Percentiles rank a stretch among this genome's conserved stretches.
Evolutionary conservation across 2,113 vertebrate species (phyloP).

Genomic region (Ptilonorhynchus violaceus): DNA sequence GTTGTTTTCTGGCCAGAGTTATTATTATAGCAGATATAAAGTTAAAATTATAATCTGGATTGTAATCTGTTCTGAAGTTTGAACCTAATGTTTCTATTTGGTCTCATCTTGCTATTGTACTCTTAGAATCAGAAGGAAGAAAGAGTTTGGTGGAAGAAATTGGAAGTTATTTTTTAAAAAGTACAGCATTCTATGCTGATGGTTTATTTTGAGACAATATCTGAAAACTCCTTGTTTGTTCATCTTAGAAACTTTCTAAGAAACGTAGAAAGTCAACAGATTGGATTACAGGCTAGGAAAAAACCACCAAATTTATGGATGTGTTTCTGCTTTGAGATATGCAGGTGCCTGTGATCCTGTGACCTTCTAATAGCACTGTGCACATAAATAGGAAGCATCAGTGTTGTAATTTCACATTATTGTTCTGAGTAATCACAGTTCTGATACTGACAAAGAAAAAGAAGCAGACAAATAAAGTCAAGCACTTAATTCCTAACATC

Average conservation of each 20-base stretch:
- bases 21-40: neutral
- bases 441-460: neutral
- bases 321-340: neutral
- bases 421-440: neutral
- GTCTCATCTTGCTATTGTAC: neutral
- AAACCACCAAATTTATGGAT: rapidly evolving
- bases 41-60: neutral
- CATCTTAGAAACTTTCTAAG: neutral
- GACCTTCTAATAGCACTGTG: neutral
- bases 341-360: neutral
- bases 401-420: neutral
- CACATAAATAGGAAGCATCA: neutral
- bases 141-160: neutral
- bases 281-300: neutral
- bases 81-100: neutral
- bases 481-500: neutral
- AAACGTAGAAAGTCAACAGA: neutral
- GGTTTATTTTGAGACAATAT: neutral
- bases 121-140: neutral
- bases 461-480: neutral
- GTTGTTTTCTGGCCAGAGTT: neutral
- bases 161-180: neutral
- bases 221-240: neutral
- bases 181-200: neutral
- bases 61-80: neutral